Conservation (phyloP, 2,888 invertebrate species). For the Trissoscelio sp. region DNA sequence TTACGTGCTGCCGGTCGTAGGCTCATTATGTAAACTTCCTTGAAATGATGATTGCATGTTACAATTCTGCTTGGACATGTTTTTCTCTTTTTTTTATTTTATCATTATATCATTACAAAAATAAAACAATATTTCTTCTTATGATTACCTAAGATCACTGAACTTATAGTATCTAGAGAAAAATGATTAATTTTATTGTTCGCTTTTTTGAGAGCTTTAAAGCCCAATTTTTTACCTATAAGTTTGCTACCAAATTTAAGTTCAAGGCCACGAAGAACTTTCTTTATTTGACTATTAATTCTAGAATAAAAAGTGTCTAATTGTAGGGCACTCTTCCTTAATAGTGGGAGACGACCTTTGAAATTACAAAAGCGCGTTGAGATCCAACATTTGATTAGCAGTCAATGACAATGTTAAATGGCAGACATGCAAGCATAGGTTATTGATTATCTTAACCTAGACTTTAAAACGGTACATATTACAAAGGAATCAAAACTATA, state of each 20-base stretch:
- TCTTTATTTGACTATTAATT: too few species aligned
- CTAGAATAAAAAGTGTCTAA: too few species aligned
- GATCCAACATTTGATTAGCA: conserved; percentile 60
- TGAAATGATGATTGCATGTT: conserved; percentile 33
- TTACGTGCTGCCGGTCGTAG: conserved; percentile 21
- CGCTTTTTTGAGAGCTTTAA: too few species aligned
- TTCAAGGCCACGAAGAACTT: too few species aligned
- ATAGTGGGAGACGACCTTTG: conserved; percentile 43
- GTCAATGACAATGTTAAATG: conserved; percentile 59
- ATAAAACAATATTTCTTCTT: too few species aligned
- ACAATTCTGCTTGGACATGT: not conserved
- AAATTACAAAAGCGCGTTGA: conserved; percentile 46
- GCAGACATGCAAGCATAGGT: conserved; percentile 62
- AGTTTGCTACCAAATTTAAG: too few species aligned
- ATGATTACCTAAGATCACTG: too few species aligned
- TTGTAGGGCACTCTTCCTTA: not conserved
- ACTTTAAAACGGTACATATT: conserved; percentile 27
- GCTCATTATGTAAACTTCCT: conserved; percentile 48
- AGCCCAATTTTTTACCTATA: too few species aligned
- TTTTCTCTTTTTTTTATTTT: not conserved
- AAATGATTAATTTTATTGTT: too few species aligned
- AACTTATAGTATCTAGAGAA: too few species aligned
- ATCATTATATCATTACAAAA: too few species aligned
- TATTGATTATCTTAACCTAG: conserved; percentile 54
- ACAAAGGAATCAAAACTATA: conserved; percentile 3